phyloP scores from a whole-genome alignment of 1,140 invertebrate species.

The Apis cerana region DNA sequence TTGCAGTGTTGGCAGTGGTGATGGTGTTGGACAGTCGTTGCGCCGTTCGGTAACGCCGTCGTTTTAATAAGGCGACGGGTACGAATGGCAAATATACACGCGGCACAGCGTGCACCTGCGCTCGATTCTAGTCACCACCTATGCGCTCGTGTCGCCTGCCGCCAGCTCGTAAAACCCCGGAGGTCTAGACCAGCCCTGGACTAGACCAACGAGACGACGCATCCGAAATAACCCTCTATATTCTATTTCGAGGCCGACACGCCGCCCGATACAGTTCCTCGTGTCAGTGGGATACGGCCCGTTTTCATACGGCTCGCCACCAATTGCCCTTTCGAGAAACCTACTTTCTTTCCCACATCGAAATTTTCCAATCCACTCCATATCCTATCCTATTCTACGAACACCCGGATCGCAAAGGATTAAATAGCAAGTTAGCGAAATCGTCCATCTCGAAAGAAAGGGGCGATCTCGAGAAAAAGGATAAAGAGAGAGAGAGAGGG shows the following conservation, averaged over 20 bases:
- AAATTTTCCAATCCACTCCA: neutral
- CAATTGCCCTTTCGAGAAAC: neutral
- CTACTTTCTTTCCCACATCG: neutral
- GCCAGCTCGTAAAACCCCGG: slow-evolving; percentile 69
- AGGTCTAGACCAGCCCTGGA: slow-evolving; percentile 76
- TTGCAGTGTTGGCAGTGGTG: no score
- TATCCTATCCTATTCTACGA: no score
- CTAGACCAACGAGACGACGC: slow-evolving; percentile 74
- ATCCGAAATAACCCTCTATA: slow-evolving; percentile 75
- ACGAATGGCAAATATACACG: slow-evolving; percentile 52
- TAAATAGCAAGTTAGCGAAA: no score
- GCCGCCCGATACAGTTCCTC: slow-evolving; percentile 61
- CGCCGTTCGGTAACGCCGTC: slow-evolving; percentile 22
- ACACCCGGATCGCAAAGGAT: no score
- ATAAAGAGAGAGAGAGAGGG: no score
- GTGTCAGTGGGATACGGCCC: slow-evolving; percentile 63
- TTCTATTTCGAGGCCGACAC: slow-evolving; percentile 74
- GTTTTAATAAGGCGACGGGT: slow-evolving; percentile 55
- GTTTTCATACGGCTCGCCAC: slow-evolving; percentile 6
- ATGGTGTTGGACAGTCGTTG: slow-evolving; percentile 17
- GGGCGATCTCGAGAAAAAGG: no score
- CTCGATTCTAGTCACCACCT: slow-evolving; percentile 44
- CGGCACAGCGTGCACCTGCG: slow-evolving; percentile 54
- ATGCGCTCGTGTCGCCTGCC: slow-evolving; percentile 58
- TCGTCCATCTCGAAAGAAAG: no score